phyloP scores from a whole-genome alignment of 2,888 invertebrate genomes.

The Heliconius cydno region DNA sequence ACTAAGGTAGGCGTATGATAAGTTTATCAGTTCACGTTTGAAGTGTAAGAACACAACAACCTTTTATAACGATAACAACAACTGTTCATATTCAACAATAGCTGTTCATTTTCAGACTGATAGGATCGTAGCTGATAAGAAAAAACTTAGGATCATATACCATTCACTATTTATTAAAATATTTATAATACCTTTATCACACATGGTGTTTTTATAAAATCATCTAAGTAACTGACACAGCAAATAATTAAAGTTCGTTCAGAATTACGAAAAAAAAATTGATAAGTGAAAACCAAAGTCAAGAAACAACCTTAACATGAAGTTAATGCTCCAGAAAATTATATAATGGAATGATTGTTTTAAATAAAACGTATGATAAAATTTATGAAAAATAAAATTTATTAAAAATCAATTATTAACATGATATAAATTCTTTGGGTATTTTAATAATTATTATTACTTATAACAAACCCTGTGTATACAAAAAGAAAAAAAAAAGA shows the following conservation, averaged over 20 bases:
- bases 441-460: background rate
- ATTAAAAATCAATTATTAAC: background rate
- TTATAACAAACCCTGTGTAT: background rate
- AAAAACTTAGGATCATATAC: background rate
- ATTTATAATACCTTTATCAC: too few relatives aligned
- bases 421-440: background rate
- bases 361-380: constrained; percentile 4
- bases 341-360: background rate
- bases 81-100: background rate
- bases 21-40: background rate
- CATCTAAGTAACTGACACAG: background rate
- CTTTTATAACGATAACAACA: background rate
- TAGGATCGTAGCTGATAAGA: background rate
- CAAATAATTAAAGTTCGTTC: background rate
- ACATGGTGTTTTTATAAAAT: too few relatives aligned
- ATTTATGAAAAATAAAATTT: background rate
- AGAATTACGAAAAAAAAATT: background rate
- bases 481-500: background rate
- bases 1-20: background rate
- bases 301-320: background rate
- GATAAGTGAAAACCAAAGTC: background rate
- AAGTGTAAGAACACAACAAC: background rate
- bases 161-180: too few relatives aligned
- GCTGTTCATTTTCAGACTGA: background rate
- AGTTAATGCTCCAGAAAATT: background rate